Percentiles rank a stretch among this genome's conserved stretches.
Evolutionary conservation across 1,140 invertebrate genomes (phyloP).

Genomic region (Cotesia typhae): DNA sequence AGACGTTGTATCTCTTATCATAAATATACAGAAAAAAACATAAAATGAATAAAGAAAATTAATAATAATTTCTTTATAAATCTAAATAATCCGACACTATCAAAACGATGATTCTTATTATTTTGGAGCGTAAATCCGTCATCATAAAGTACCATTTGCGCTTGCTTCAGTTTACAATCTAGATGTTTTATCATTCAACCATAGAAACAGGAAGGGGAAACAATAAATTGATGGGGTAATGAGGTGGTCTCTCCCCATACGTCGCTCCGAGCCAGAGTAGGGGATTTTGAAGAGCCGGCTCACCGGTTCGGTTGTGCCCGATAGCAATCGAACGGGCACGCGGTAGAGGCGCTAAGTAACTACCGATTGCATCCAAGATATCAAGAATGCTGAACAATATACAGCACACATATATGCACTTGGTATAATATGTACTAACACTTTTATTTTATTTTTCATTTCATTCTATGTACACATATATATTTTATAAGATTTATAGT

Average conservation of each 20-base stretch:
- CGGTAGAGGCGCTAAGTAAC: constrained; percentile 63
- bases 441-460: constrained; percentile 1
- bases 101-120: too few species aligned
- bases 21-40: too few species aligned
- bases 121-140: too few species aligned
- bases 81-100: too few species aligned
- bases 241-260: constrained; percentile 41
- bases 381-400: constrained; percentile 29
- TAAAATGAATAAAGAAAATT: too few species aligned
- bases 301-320: constrained; percentile 46
- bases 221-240: constrained; percentile 62
- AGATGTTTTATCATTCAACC: not conserved
- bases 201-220: constrained; percentile 22
- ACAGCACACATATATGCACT: not conserved
- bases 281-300: constrained; percentile 41
- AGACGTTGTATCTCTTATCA: too few species aligned
- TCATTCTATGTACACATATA: constrained; percentile 5
- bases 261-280: constrained; percentile 17
- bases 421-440: not conserved
- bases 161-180: constrained; percentile 6
- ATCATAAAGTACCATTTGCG: constrained; percentile 8
- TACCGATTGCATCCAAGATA: constrained; percentile 62
- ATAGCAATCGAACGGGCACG: constrained; percentile 59
- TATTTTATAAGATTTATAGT: constrained; percentile 28
- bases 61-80: too few species aligned